A percentile compares a stretch with the other conserved stretches of the same genome.
Evolutionary conservation across 2,888 invertebrate genomes (phyloP).

Genomic region (Caenorhabditis sp.): DNA sequence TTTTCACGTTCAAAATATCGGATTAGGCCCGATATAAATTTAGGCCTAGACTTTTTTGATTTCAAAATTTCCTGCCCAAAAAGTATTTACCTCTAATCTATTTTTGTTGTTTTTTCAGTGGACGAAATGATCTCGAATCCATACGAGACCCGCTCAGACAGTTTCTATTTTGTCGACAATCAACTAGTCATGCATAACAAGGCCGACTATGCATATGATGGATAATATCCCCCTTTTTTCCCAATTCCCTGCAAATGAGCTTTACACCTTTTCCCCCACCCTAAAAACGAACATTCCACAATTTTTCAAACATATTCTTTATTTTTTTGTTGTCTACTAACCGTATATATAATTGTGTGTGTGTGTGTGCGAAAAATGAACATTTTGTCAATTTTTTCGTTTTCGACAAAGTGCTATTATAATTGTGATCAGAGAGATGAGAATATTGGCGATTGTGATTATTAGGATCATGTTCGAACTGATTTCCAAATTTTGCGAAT

Average conservation of each 20-base stretch:
- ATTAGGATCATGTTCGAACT: neutral
- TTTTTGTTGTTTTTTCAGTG: constrained; percentile 79
- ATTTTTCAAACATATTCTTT: no score
- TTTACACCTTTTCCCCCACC: no score
- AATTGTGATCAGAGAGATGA: neutral
- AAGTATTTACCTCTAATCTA: no score
- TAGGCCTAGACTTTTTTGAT: no score
- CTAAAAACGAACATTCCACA: neutral
- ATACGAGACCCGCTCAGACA: constrained; percentile 96
- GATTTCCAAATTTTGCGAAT: neutral
- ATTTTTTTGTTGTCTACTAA: neutral
- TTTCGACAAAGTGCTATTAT: neutral
- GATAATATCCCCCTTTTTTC: constrained; percentile 71
- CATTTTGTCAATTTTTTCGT: constrained; percentile 16
- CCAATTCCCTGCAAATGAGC: no score
- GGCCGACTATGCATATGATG: constrained; percentile 96
- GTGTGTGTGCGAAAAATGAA: constrained; percentile 73
- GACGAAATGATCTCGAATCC: constrained; percentile 95
- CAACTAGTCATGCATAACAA: constrained; percentile 98
- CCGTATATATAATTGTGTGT: neutral
- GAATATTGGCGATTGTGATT: neutral
- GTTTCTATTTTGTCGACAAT: constrained; percentile 98
- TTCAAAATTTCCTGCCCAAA: no score
- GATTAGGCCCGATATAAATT: no score
- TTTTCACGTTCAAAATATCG: no score